phyloP scores from a whole-genome alignment of 1,140 invertebrate species.

The Pentalonia nigronervosa region DNA sequence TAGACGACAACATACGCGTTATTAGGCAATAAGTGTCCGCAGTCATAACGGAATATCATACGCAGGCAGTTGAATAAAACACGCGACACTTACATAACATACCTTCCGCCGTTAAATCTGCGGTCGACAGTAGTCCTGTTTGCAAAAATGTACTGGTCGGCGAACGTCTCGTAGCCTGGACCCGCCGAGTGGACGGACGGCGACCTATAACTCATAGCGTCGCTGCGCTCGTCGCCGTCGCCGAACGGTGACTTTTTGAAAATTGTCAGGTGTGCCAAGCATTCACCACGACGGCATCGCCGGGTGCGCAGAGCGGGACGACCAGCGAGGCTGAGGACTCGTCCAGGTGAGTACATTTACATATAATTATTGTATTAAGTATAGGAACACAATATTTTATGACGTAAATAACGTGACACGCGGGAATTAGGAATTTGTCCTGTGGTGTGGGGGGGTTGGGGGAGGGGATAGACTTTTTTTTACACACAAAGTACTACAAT shows the following conservation, averaged over 20 bases:
- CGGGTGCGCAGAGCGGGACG: slow-evolving; percentile 56
- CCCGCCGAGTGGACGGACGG: neutral
- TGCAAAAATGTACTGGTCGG: neutral
- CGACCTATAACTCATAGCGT: neutral
- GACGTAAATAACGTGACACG: neutral
- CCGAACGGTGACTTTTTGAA: slow-evolving; percentile 29
- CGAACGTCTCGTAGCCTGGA: neutral
- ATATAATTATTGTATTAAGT: neutral
- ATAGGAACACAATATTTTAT: neutral
- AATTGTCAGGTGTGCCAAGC: slow-evolving; percentile 39
- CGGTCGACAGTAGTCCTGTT: neutral
- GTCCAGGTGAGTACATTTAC: slow-evolving; percentile 36
- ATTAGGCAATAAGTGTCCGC: no score
- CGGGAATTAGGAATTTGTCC: no score
- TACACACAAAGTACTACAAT: no score
- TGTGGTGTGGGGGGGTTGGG: no score
- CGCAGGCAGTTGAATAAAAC: neutral
- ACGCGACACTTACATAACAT: no score
- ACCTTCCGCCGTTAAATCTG: neutral
- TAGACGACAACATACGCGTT: neutral
- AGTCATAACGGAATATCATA: no score
- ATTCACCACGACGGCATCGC: slow-evolving; percentile 56
- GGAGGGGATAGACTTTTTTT: no score
- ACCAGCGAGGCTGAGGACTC: slow-evolving; percentile 58
- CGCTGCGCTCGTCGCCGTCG: neutral